Evolutionary conservation across 2,113 vertebrate genomes (phyloP), one percentile per base, ranked within the genome.

Genomic region (Larimichthys polyactis): DNA sequence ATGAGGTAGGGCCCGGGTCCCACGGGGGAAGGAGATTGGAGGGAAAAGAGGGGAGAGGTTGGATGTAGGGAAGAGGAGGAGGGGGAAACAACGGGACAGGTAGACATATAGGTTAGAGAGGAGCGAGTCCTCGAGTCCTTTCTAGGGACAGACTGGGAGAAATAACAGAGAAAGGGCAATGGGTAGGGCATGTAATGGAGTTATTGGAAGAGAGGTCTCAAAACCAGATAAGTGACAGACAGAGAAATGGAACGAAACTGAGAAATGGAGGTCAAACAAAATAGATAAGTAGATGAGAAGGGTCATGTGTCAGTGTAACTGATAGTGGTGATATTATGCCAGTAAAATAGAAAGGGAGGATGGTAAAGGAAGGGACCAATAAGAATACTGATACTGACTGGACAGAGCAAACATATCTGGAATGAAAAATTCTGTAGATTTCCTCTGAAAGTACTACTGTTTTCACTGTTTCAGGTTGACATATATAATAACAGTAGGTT

Each of bases 1-100:
- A 92, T 92, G 93, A 92, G 92, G 89, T 92, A 85, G 72, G 85
- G 73, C 79, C 75, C 40, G 4, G n/a, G 80, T 88, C 82, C 71
- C 57, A 4, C 15, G 72, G 84, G 81, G 68, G 48, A 76, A 44
- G 78, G 58, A 85, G 78, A 82, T 75, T 70, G 75, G 60, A 78
- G 54, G 63, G 36, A 71, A 67, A 66, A 40, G 69, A 71, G 65
- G 58, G 43, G 74, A 58, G 36, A 66, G 27, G 49, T 40, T 71
- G 48, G 68, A 85, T 78, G 78, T 27, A 60, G 54, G 44, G 54
- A 52, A 57, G 22, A 32, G 24, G 22, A 27, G 22, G 60, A 66
- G 20, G 15, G 71, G 57, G 29, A 55, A 73, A 58, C 66, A 27
- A 16, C 8, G 15, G 72, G 11, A 79, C 52, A 75, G 74, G 75